Evolutionary conservation across 2,888 invertebrate species (phyloP), one percentile per base, ranked within the genome.

Genomic region (Hypselothyrea guttata): DNA sequence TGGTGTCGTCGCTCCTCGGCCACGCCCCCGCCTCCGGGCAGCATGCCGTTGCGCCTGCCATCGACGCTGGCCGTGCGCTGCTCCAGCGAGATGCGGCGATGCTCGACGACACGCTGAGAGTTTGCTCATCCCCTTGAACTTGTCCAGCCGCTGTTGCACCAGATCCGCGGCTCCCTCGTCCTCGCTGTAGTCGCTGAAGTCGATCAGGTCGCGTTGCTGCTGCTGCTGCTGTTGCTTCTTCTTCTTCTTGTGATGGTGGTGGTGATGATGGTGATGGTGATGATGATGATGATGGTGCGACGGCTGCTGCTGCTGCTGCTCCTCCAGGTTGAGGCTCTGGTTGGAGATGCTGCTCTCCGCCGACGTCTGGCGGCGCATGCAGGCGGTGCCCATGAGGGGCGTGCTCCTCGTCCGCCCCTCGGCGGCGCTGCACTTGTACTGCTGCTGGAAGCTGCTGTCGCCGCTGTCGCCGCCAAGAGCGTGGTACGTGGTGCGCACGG

Each of bases 281-380:
- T 9, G 37, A 37, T 52, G 47, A 1, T 54, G 53, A 2, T 47
- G 53, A 11, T 49, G 44, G 7, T 53, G 37, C 2, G 67, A 60
- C 1, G 48, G 49, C 1, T 62, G 63, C 3, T 52, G 48, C 13
- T 18, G 33, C 22, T 72, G 67, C 9, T 70, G 75, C 34, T 90
- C 90, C 46, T 90, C 90, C 44, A 88, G 67, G 52, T 87, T 90
- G 9, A 88, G 70, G 57, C 90, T 90, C 59, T 90, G 90, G 76
- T 89, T 90, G 28, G 90, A 90, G 22, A 90, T 89, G 68, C 90
- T 90, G 52, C 90, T 90, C 63, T 90, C 90, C 2, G 89, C 90
- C 0, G 90, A 90, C 1, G 90, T 88, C 67, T 90, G 90, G 5
- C 90, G 86, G 1, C 88, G 79, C 87, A 90, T 90, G 31, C 84